These are phyloP conservation scores for Morelia viridis DNA, from an alignment of 2,797 vertebrate species.

Conservation along the genomic window DNA sequence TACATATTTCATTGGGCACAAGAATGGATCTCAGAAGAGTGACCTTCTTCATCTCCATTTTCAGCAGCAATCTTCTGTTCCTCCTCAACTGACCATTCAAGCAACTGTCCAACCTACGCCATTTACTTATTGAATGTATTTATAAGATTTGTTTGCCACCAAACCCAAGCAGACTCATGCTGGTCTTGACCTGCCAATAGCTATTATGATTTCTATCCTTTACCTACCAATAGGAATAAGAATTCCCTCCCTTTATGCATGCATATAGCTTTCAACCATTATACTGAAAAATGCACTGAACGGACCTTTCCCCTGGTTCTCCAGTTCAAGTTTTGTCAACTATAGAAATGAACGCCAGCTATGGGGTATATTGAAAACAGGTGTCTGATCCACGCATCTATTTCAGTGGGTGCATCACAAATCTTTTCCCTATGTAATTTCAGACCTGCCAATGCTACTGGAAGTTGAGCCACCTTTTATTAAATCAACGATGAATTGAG, in stretches of 20 bases:
- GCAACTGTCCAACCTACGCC: constrained; percentile 7
- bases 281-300: constrained; percentile 35
- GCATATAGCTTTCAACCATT: constrained; percentile 29
- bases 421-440: constrained; percentile 29
- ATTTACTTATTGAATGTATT: background rate
- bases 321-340: constrained; percentile 34
- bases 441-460: constrained; percentile 40
- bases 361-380: constrained; percentile 44
- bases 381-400: constrained; percentile 8
- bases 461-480: constrained; percentile 38
- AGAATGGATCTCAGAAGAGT: background rate
- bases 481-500: constrained; percentile 51
- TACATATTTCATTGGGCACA: background rate
- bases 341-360: background rate
- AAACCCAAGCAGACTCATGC: background rate
- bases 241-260: constrained; percentile 15
- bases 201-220: background rate
- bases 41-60: background rate
- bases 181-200: background rate
- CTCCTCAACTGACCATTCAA: constrained; percentile 5
- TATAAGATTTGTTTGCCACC: background rate
- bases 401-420: constrained; percentile 36
- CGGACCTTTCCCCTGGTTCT: constrained; percentile 31
- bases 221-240: background rate
- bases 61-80: constrained; percentile 9